A percentile compares a stretch with the other conserved stretches of the same genome.
Conservation (phyloP, 1,140 invertebrate species). For the Pachypeltis micranthus region DNA sequence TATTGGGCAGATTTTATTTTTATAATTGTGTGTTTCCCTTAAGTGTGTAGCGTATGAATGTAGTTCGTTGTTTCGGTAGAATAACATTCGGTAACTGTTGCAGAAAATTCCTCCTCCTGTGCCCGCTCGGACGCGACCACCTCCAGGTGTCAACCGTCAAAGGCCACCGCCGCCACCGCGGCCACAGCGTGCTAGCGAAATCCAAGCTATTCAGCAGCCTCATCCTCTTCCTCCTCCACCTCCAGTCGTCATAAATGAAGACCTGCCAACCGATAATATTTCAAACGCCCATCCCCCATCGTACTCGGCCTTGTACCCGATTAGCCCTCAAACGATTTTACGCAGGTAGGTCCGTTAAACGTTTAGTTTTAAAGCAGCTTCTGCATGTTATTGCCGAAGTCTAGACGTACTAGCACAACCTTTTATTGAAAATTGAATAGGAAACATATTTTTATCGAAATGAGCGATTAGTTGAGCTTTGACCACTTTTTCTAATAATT, state of each 20-base stretch:
- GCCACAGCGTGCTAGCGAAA: slow-evolving; percentile 31
- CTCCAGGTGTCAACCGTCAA: slow-evolving; percentile 32
- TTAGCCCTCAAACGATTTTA: slow-evolving; percentile 22
- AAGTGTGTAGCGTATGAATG: not conserved
- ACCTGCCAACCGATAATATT: slow-evolving; percentile 28
- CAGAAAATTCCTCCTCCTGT: slow-evolving; percentile 25
- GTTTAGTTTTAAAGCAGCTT: too few relatives aligned
- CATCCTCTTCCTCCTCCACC: slow-evolving; percentile 32
- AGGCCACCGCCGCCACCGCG: slow-evolving; percentile 36
- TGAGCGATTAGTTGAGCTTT: too few relatives aligned
- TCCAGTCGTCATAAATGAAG: slow-evolving; percentile 17
- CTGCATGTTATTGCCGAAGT: too few relatives aligned
- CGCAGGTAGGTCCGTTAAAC: too few relatives aligned
- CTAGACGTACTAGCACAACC: too few relatives aligned
- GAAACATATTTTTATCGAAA: too few relatives aligned
- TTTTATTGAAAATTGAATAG: too few relatives aligned
- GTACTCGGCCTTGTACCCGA: slow-evolving; percentile 37
- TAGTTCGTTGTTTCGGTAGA: not conserved
- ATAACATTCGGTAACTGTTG: not conserved
- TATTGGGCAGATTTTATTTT: too few relatives aligned
- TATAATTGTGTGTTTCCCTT: too few relatives aligned
- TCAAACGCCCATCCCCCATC: slow-evolving; percentile 39
- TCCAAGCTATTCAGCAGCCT: slow-evolving; percentile 21
- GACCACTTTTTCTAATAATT: too few relatives aligned
- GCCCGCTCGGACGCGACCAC: slow-evolving; percentile 35